These are phyloP conservation scores for Eristalis arbustorum DNA, from an alignment of 2,888 invertebrate species.

Conservation along the genomic window DNA sequence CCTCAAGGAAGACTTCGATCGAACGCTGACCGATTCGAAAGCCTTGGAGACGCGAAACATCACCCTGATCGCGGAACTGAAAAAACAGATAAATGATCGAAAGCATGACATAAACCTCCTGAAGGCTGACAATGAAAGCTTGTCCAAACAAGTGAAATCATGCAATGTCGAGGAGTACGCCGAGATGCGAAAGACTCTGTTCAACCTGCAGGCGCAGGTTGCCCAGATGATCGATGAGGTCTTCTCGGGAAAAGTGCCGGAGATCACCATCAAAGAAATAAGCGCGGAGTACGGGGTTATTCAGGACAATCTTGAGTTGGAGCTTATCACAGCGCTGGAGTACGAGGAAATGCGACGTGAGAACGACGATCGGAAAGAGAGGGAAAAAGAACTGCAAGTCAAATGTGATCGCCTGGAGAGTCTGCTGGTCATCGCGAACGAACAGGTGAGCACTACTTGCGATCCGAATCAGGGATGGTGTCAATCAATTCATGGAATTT, in stretches of 20 bases:
- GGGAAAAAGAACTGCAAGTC: slow-evolving; percentile 73
- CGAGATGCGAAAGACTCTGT: slow-evolving; percentile 73
- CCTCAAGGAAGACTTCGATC: slow-evolving; percentile 77
- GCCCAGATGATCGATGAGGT: slow-evolving; percentile 74
- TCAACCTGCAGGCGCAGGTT: slow-evolving; percentile 74
- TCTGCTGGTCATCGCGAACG: slow-evolving; percentile 76
- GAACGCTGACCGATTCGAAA: slow-evolving; percentile 73
- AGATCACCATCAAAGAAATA: slow-evolving; percentile 73
- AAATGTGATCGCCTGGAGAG: slow-evolving; percentile 76
- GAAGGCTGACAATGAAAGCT: slow-evolving; percentile 50
- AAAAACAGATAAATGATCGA: slow-evolving; percentile 72
- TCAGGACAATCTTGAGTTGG: slow-evolving; percentile 76
- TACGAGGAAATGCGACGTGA: slow-evolving; percentile 74
- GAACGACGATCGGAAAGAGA: slow-evolving; percentile 66
- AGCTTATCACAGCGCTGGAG: slow-evolving; percentile 76
- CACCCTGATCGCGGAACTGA: slow-evolving; percentile 72
- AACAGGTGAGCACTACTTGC: slow-evolving; percentile 72
- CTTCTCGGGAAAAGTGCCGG: slow-evolving; percentile 71
- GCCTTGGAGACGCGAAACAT: slow-evolving; percentile 74
- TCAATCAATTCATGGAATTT: background rate
- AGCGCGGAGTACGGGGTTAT: slow-evolving; percentile 77
- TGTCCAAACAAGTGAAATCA: slow-evolving; percentile 36
- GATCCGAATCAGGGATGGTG: background rate
- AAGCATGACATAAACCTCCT: slow-evolving; percentile 70
- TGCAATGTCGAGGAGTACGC: slow-evolving; percentile 75